Evolutionary conservation across 2,888 invertebrate species (phyloP).

Genomic region (Nemurella pictetii): DNA sequence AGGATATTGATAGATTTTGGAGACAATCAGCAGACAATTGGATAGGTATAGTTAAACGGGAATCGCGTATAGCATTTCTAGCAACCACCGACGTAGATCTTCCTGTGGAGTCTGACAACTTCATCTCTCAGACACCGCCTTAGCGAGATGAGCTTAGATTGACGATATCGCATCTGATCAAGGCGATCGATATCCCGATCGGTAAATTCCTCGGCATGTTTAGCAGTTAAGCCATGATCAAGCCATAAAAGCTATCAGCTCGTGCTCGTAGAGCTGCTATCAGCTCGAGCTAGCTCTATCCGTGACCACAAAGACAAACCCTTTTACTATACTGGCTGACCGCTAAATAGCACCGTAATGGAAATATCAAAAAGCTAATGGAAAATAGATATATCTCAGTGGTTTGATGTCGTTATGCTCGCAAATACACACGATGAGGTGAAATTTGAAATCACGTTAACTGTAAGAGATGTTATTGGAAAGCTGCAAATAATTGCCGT

Average conservation of each 20-base stretch:
- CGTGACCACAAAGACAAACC: too few species aligned
- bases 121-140: neutral
- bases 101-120: constrained; percentile 25
- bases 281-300: too few species aligned
- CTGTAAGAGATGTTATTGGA: neutral
- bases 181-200: neutral
- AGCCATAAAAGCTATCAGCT: neutral
- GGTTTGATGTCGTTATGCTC: neutral
- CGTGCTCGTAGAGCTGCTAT: neutral
- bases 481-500: neutral
- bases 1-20: constrained; percentile 26
- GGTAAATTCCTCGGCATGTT: neutral
- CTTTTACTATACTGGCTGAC: too few species aligned
- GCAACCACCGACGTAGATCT: constrained; percentile 10
- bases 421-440: neutral
- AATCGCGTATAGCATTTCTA: too few species aligned
- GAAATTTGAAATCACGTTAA: neutral
- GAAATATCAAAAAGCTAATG: neutral
- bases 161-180: neutral
- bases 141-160: neutral
- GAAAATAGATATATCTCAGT: neutral
- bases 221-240: neutral
- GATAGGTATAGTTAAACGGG: neutral
- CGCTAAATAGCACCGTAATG: too few species aligned
- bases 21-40: constrained; percentile 8